phyloP scores from a whole-genome alignment of 2,888 invertebrate species.

The Taenaris catops region DNA sequence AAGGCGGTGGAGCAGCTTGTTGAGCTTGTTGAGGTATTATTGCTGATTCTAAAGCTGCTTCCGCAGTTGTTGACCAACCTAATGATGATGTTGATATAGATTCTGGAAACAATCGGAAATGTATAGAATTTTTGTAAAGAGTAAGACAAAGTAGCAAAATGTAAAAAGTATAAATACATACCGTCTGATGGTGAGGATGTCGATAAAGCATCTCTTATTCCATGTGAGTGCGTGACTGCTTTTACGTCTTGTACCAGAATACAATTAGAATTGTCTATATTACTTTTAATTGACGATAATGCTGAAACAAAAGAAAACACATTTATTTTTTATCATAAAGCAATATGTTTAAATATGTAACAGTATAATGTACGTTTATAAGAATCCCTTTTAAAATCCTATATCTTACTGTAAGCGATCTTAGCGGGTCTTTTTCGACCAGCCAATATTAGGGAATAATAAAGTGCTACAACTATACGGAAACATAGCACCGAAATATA shows the following conservation, averaged over 20 bases:
- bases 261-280: constrained; percentile 93
- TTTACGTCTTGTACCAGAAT: constrained; percentile 94
- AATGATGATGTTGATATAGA: constrained; percentile 78
- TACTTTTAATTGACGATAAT: constrained; percentile 93
- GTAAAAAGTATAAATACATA: constrained; percentile 25
- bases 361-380: too few species aligned
- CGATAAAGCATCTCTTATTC: constrained; percentile 85
- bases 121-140: too few species aligned
- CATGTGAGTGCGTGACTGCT: constrained; percentile 93
- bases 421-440: too few species aligned
- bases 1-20: constrained; percentile 87
- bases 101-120: constrained; percentile 83
- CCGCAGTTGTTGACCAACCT: constrained; percentile 75
- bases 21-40: constrained; percentile 84
- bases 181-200: constrained; percentile 73
- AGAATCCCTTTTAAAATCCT: too few species aligned
- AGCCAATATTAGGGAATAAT: too few species aligned
- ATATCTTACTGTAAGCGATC: too few species aligned
- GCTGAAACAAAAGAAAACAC: constrained; percentile 81
- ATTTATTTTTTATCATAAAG: constrained; percentile 13
- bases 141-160: too few species aligned
- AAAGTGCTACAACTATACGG: too few species aligned
- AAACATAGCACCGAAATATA: too few species aligned
- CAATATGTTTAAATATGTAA: too few species aligned
- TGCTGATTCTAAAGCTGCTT: constrained; percentile 77